Conservation (phyloP, 2,797 vertebrate genomes). For the Apodemus agrarius region DNA sequence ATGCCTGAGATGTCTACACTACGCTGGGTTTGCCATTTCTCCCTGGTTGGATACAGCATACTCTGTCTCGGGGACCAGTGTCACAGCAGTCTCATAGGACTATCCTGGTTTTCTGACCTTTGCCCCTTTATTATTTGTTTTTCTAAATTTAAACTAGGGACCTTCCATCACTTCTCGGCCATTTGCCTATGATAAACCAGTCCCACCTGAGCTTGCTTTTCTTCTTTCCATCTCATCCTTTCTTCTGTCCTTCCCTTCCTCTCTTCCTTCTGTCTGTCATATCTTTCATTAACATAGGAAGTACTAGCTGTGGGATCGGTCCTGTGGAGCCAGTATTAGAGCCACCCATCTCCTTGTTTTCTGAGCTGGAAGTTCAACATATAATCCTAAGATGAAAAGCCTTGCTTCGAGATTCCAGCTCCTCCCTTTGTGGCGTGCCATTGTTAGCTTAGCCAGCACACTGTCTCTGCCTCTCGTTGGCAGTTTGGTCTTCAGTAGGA, state of each 20-base stretch:
- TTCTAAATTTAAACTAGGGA: constrained; percentile 24
- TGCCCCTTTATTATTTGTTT: not conserved
- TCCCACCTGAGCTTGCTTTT: constrained; percentile 48
- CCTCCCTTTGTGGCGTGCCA: not conserved
- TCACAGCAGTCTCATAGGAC: not conserved
- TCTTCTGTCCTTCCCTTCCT: no score
- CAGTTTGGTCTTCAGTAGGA: not conserved
- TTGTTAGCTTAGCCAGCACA: constrained; percentile 67
- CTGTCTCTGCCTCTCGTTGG: constrained; percentile 55
- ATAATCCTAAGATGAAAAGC: constrained; percentile 45
- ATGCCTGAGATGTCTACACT: not conserved
- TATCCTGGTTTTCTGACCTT: constrained; percentile 34
- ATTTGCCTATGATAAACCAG: not conserved
- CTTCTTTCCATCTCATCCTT: not conserved
- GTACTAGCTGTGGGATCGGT: constrained; percentile 66
- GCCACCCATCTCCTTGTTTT: constrained; percentile 64
- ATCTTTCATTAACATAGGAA: constrained; percentile 8
- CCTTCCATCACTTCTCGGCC: not conserved
- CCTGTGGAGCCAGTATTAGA: constrained; percentile 50
- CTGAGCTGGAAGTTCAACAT: not conserved
- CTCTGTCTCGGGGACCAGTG: not conserved
- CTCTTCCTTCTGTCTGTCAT: not conserved
- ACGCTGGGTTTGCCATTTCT: not conserved
- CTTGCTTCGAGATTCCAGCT: not conserved
- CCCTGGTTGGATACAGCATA: accelerated